Evolutionary conservation across 1,140 invertebrate species (phyloP).

Genomic region (Drosophila melanogaster): Release_6_plus_ISO1_MT NT_033779.5:19135001-19135500

Average conservation of each 20-base stretch:
- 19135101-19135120: conserved; percentile 63
- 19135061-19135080: conserved; percentile 63
- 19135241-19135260: conserved; percentile 55
- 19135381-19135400: conserved; percentile 18
- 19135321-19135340: conserved; percentile 49
- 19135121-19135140: conserved; percentile 33
- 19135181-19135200: conserved; percentile 11
- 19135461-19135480: conserved; percentile 31
- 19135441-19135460: conserved; percentile 25
- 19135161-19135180: conserved; percentile 21
- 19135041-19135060: conserved; percentile 32
- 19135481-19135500: conserved; percentile 15
- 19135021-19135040: conserved; percentile 37
- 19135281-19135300: conserved; percentile 45
- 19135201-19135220: conserved; percentile 52
- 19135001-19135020: conserved; percentile 27
- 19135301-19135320: conserved; percentile 38
- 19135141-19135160: conserved; percentile 29
- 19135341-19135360: conserved; percentile 35
- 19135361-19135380: conserved; percentile 1
- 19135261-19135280: conserved; percentile 60
- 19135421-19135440: conserved; percentile 44
- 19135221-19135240: conserved; percentile 59
- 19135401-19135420: conserved; percentile 13
- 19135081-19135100: conserved; percentile 54